phyloP scores from a whole-genome alignment of 2,888 invertebrate species.

The Hylaea fasciaria region DNA sequence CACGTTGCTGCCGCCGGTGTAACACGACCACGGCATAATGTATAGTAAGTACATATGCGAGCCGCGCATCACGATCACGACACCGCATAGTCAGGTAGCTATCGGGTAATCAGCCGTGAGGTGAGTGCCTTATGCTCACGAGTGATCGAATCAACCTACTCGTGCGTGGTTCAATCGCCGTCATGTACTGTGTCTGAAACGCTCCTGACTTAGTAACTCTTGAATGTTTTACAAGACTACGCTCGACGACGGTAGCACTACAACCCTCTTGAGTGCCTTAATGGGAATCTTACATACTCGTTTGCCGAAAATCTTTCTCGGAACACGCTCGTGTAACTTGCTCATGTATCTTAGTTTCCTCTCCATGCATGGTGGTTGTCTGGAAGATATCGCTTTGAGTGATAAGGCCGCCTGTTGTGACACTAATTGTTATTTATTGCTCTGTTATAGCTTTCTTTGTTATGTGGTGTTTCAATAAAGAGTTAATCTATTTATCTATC shows the following conservation, averaged over 20 bases:
- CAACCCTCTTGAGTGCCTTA: slow-evolving; percentile 20
- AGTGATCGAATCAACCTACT: not conserved
- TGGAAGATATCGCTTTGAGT: too few relatives aligned
- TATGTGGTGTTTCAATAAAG: too few relatives aligned
- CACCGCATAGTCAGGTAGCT: not conserved
- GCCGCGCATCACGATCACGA: not conserved
- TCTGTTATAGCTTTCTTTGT: too few relatives aligned
- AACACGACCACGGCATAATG: too few relatives aligned
- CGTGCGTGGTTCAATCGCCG: slow-evolving; percentile 7
- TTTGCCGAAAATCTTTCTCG: slow-evolving; percentile 10
- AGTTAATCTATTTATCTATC: too few relatives aligned
- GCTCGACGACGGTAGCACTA: slow-evolving; percentile 10
- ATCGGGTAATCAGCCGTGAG: slow-evolving; percentile 1
- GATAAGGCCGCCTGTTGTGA: too few relatives aligned
- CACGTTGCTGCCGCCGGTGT: too few relatives aligned
- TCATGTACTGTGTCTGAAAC: slow-evolving; percentile 10
- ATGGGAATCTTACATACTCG: slow-evolving; percentile 21
- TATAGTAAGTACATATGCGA: not conserved
- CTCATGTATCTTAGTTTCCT: too few relatives aligned
- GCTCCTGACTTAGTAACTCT: slow-evolving; percentile 34
- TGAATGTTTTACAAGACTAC: slow-evolving; percentile 46
- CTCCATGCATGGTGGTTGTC: too few relatives aligned
- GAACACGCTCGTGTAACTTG: slow-evolving; percentile 5
- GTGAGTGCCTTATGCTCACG: slow-evolving; percentile 1
- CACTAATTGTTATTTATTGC: too few relatives aligned